Conservation (phyloP, 1,140 invertebrate genomes). For the Cataglyphis hispanica region DNA sequence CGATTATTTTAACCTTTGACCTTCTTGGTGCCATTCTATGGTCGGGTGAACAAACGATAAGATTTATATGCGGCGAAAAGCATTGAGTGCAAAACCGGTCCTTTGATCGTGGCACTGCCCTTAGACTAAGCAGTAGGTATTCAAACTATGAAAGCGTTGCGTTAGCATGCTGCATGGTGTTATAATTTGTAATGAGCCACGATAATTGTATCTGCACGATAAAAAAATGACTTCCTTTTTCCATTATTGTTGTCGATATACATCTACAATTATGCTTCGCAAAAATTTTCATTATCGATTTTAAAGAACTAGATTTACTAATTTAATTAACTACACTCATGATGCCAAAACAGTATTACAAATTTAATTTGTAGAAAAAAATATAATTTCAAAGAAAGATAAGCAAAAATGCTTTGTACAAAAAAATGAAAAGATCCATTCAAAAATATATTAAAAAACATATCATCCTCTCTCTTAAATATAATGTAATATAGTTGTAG, state of each 20-base stretch:
- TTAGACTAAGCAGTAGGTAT: conserved; percentile 26
- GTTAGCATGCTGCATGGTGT: conserved; percentile 19
- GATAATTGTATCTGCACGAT: neutral
- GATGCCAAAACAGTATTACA: neutral
- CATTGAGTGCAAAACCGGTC: conserved; percentile 37
- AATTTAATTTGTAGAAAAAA: neutral
- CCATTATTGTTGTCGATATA: neutral
- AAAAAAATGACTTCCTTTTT: neutral
- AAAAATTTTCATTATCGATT: no score
- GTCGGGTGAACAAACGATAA: conserved; percentile 14
- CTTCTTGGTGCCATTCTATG: conserved; percentile 5
- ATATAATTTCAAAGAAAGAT: neutral
- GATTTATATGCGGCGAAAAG: conserved; percentile 53
- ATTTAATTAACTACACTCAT: no score
- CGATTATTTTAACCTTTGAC: conserved; percentile 42
- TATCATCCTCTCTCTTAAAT: neutral
- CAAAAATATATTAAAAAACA: neutral
- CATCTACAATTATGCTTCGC: no score
- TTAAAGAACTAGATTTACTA: no score
- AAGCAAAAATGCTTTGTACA: neutral
- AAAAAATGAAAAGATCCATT: neutral
- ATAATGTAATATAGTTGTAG: conserved; percentile 3
- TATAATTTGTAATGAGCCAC: conserved; percentile 8
- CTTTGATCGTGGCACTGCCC: conserved; percentile 40
- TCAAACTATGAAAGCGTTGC: conserved; percentile 10